These are phyloP conservation scores for Cephus pygmeus DNA, from an alignment of 2,888 invertebrate species.

Conservation along the genomic window DNA sequence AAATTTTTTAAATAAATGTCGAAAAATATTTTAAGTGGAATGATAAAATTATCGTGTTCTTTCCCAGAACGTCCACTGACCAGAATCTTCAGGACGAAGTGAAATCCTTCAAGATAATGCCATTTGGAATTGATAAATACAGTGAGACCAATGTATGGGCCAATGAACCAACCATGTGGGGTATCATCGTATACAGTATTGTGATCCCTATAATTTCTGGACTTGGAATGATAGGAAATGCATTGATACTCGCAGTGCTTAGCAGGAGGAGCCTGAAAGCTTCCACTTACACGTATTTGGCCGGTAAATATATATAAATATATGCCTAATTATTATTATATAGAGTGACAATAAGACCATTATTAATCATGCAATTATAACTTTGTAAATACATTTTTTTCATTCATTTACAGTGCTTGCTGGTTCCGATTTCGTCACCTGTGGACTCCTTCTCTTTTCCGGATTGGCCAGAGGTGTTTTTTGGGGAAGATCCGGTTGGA, in stretches of 20 bases:
- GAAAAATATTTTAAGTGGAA: background rate
- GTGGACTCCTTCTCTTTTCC: constrained; percentile 51
- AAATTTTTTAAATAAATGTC: no score
- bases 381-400: background rate
- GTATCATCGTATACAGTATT: constrained; percentile 55
- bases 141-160: constrained; percentile 31
- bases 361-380: background rate
- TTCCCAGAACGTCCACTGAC: background rate
- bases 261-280: constrained; percentile 49
- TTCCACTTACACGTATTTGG: constrained; percentile 59
- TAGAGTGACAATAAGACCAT: background rate
- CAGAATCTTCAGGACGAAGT: background rate
- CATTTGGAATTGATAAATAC: constrained; percentile 13
- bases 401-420: constrained; percentile 46
- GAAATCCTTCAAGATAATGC: background rate
- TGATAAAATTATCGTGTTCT: background rate
- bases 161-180: constrained; percentile 32
- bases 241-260: constrained; percentile 53
- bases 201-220: constrained; percentile 55
- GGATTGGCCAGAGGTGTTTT: constrained; percentile 53
- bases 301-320: constrained; percentile 40
- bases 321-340: background rate
- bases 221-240: constrained; percentile 58
- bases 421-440: constrained; percentile 52
- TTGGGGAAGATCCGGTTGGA: constrained; percentile 47